Evolutionary conservation across 2,888 invertebrate genomes (phyloP), one percentile per base, ranked within the genome.

Genomic region (Epicampocera succincta): DNA sequence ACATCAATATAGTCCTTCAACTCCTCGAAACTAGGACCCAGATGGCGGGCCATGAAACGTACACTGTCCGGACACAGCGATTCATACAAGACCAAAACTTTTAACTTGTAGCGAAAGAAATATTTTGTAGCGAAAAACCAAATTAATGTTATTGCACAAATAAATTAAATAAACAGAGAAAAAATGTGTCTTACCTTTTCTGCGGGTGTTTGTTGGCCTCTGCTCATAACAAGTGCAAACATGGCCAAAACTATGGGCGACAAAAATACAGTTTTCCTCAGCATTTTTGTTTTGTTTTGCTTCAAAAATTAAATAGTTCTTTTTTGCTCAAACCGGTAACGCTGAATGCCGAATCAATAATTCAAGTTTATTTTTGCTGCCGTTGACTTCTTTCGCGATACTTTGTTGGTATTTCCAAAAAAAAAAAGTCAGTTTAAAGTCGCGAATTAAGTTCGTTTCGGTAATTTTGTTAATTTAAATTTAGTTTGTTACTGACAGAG

Each of bases 1-100:
- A 94, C 86, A 48, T 91, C 89, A 5, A 94, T 86, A 85, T 92
- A 91, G 12, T 92, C 87, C 9, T 92, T 90, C 50, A 94, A 87
- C 56, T 91, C 86, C 4, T 90, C 87, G 86, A 93, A 91, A 0
- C 92, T 89, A 0, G 93, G 93, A 48, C 90, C 88, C 46, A 94
- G 87, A 86, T 94, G 93, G 1, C 91, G 85, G 5, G 88, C 85
- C 76, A 94, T 92, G 85, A 94, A 94, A 12, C 86, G 86, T 58
- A 89, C 89, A 88, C 94, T 94, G 87, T 94, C 94, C 1, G 93
- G 92, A 79, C 94, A 94, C 33, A 93, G 87, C 61, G 94, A 93
- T 87, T 94, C 94, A 85, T 94, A 94, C 80, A 92, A 87, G 76
- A 93, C 87, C 8, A 92, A 93, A 5, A 94, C 91, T 48, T 92